Conservation (phyloP, 2,113 vertebrate genomes). For the Falcunculus frontatus region DNA sequence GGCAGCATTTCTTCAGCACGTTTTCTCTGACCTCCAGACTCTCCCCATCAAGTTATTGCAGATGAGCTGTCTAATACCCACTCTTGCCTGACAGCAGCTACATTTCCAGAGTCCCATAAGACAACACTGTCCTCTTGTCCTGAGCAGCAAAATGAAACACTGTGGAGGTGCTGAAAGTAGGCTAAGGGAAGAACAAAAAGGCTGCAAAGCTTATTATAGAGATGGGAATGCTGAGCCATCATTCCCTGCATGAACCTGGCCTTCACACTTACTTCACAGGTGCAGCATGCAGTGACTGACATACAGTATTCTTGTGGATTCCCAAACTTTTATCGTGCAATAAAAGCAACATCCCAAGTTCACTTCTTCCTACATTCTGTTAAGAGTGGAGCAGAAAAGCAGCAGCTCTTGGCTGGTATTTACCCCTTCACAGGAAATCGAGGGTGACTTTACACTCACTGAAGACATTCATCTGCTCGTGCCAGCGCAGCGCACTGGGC, state of each 20-base stretch:
- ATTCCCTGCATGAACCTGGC: neutral
- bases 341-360: neutral
- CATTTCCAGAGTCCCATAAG: neutral
- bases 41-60: constrained; percentile 16
- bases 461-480: neutral
- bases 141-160: neutral
- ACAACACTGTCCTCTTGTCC: constrained; percentile 8
- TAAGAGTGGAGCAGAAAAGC: neutral
- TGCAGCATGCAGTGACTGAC: neutral
- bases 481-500: neutral
- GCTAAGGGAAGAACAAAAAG: constrained; percentile 1
- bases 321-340: neutral
- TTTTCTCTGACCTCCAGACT: constrained; percentile 42
- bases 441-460: neutral
- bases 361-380: neutral
- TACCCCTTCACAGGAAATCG: neutral
- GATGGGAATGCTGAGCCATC: neutral
- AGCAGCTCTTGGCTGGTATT: neutral
- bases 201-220: neutral
- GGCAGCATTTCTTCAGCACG: neutral
- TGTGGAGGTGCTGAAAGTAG: neutral
- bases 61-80: constrained; percentile 17
- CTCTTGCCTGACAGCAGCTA: constrained; percentile 18
- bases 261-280: neutral
- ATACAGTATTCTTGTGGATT: neutral